A percentile compares a stretch with the other conserved stretches of the same genome.
Evolutionary conservation across 2,113 vertebrate genomes (phyloP).

Genomic region (Zingel zingel): DNA sequence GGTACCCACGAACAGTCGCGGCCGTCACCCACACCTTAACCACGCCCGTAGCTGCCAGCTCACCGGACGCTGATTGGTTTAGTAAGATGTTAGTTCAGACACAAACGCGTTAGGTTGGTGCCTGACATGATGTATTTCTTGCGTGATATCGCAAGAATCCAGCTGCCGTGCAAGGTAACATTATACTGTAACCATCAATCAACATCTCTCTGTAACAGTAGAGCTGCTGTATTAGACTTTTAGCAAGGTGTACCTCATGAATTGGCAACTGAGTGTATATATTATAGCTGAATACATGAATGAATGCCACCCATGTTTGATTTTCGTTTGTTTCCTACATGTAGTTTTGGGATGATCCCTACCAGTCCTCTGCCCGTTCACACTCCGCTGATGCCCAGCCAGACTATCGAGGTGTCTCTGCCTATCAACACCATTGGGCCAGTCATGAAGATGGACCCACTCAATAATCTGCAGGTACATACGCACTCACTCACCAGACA

Average conservation of each 20-base stretch:
- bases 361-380: constrained; percentile 94
- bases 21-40: too few relatives aligned
- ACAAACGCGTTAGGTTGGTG: too few relatives aligned
- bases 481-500: neutral
- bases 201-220: neutral
- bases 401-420: constrained; percentile 95
- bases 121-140: too few relatives aligned
- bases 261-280: too few relatives aligned
- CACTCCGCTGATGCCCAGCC: constrained; percentile 98
- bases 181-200: neutral
- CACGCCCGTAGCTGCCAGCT: too few relatives aligned
- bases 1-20: too few relatives aligned
- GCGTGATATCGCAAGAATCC: too few relatives aligned
- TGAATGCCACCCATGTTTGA: neutral
- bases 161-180: too few relatives aligned
- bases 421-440: constrained; percentile 97
- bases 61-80: too few relatives aligned
- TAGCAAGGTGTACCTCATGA: neutral
- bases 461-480: constrained; percentile 97
- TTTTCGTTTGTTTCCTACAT: neutral
- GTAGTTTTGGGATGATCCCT: constrained; percentile 95
- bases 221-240: neutral
- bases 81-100: too few relatives aligned
- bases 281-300: neutral
- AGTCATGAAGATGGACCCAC: constrained; percentile 99